A percentile compares a stretch with the other conserved stretches of the same genome.
Evolutionary conservation across 53 echinoderm and acorn worm species (phyloP).

Genomic region (Paracentrotus lividus): DNA sequence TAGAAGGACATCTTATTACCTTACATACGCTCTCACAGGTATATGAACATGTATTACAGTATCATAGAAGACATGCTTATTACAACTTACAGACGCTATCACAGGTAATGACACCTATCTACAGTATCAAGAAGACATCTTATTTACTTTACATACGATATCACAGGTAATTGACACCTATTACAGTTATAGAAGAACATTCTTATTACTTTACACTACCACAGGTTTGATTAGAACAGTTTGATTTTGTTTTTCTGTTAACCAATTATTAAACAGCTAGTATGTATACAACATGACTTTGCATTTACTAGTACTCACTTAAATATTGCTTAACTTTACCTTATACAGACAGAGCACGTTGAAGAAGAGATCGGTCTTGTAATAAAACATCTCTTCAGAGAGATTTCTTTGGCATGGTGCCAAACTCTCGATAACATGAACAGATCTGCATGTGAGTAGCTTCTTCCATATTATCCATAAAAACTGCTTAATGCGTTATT

Average conservation of each 20-base stretch:
- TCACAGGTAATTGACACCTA: not conserved
- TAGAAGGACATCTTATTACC: not conserved
- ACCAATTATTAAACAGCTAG: too few species aligned
- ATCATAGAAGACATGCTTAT: not conserved
- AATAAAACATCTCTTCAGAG: constrained; percentile 50
- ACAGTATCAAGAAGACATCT: too few species aligned
- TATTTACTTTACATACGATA: too few species aligned
- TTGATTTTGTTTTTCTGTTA: too few species aligned
- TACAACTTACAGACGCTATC: not conserved
- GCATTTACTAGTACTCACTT: too few species aligned
- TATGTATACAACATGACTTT: too few species aligned
- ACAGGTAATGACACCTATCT: too few species aligned
- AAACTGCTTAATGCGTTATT: not conserved
- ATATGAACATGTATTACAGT: not conserved
- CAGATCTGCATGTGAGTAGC: constrained; percentile 62
- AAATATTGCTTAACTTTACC: too few species aligned
- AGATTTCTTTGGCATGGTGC: constrained; percentile 60
- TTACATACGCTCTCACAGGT: constrained; percentile 65
- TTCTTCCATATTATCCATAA: not conserved
- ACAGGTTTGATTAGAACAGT: too few species aligned
- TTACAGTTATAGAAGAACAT: too few species aligned
- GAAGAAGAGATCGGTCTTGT: constrained; percentile 73
- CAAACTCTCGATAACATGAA: constrained; percentile 37
- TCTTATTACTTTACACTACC: too few species aligned
- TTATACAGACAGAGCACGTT: constrained; percentile 55